These are phyloP conservation scores for Orthonevra nobilis DNA, from an alignment of 2,888 invertebrate genomes.

Conservation along the genomic window DNA sequence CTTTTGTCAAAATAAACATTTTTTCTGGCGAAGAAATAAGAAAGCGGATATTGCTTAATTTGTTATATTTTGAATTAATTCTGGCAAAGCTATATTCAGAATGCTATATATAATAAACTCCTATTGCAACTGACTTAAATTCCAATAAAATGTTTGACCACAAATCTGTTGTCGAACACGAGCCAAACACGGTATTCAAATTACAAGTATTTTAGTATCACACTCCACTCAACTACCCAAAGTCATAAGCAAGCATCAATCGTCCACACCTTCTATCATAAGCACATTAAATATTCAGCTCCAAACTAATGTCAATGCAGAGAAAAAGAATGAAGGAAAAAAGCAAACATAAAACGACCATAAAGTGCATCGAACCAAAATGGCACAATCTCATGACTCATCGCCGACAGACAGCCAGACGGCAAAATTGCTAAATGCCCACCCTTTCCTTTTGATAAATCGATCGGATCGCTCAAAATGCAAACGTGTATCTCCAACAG, in stretches of 20 bases:
- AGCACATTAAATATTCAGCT: slow-evolving; percentile 51
- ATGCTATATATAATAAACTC: too few species aligned
- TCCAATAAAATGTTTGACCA: too few species aligned
- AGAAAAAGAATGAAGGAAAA: slow-evolving; percentile 1
- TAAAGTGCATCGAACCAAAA: slow-evolving; percentile 69
- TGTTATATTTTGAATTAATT: too few species aligned
- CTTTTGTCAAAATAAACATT: too few species aligned
- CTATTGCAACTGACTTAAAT: too few species aligned
- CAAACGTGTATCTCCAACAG: slow-evolving; percentile 37
- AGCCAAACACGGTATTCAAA: slow-evolving; percentile 34
- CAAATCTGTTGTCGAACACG: slow-evolving; percentile 18
- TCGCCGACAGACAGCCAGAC: slow-evolving; percentile 63
- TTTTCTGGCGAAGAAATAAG: too few species aligned
- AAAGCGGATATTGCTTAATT: too few species aligned
- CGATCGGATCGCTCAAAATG: slow-evolving; percentile 66
- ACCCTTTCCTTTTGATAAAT: slow-evolving; percentile 67
- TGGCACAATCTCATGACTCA: slow-evolving; percentile 66
- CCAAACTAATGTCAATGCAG: slow-evolving; percentile 28
- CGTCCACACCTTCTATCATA: slow-evolving; percentile 42
- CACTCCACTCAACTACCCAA: slow-evolving; percentile 38
- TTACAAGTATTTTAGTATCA: slow-evolving; percentile 46
- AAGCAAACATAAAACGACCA: slow-evolving; percentile 33
- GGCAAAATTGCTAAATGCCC: slow-evolving; percentile 62
- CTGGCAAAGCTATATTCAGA: too few species aligned
- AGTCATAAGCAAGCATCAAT: slow-evolving; percentile 35